Evolutionary conservation across 2,797 vertebrate genomes (phyloP).

Genomic region (Yasuhikotakia modesta): DNA sequence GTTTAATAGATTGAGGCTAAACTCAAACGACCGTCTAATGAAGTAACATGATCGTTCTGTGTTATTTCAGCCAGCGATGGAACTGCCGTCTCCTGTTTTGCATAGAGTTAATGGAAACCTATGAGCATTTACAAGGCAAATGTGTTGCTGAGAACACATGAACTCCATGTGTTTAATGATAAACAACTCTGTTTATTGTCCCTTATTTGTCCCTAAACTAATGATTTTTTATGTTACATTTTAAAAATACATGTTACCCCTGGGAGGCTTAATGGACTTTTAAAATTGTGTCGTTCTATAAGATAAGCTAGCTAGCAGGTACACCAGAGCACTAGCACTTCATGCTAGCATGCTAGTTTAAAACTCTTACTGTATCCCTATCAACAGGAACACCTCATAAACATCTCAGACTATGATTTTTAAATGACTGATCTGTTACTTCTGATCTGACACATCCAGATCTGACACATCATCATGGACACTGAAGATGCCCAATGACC

Average conservation of each 20-base stretch:
- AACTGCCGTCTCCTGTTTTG: slow-evolving; percentile 33
- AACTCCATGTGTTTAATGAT: background rate
- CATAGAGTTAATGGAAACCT: slow-evolving; percentile 19
- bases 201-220: background rate
- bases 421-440: slow-evolving; percentile 4
- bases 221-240: background rate
- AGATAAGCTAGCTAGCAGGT: background rate
- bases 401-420: too few species aligned
- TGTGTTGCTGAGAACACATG: background rate
- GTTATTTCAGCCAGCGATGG: slow-evolving; percentile 1
- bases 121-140: slow-evolving; percentile 50
- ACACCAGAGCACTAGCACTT: too few species aligned
- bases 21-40: background rate
- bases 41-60: background rate
- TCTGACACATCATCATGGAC: background rate
- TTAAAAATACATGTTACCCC: background rate
- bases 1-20: background rate
- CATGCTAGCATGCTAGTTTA: too few species aligned
- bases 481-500: slow-evolving; percentile 20
- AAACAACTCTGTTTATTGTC: background rate
- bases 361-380: too few species aligned
- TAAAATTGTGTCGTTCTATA: background rate
- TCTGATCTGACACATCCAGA: background rate
- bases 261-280: background rate
- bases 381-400: too few species aligned